Evolutionary conservation across 2,113 vertebrate genomes (phyloP).

Genomic region (Gopherus evgoodei): DNA sequence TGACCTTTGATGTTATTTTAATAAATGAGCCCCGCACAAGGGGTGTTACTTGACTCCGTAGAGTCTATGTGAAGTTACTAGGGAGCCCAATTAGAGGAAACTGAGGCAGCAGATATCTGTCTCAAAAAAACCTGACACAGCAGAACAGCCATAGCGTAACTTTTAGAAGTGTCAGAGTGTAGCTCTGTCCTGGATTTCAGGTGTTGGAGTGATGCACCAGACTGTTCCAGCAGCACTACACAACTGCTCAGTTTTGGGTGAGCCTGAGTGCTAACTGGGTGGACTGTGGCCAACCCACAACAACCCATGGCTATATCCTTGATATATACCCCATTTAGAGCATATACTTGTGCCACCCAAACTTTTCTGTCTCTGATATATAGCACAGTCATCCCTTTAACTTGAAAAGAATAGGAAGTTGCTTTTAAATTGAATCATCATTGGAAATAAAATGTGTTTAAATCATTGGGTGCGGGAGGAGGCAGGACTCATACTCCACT

Average conservation of each 20-base stretch:
- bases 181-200: background rate
- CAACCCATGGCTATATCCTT: background rate
- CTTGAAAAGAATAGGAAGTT: conserved; percentile 13
- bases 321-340: background rate
- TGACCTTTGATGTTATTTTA: background rate
- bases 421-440: conserved; percentile 13
- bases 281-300: background rate
- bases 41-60: background rate
- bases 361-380: background rate
- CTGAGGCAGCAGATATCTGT: background rate
- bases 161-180: background rate
- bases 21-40: background rate
- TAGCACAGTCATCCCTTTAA: background rate
- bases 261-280: background rate
- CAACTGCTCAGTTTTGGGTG: background rate
- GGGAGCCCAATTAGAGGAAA: background rate
- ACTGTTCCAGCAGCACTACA: too few species aligned
- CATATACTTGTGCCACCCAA: background rate
- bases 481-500: background rate
- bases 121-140: background rate
- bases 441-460: background rate
- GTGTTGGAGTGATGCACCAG: background rate
- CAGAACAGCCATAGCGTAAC: background rate
- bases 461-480: background rate
- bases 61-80: background rate